Percentiles rank a stretch among this genome's conserved stretches.
Conservation (phyloP, 2,888 invertebrate species). For the Tribolium freemani region DNA sequence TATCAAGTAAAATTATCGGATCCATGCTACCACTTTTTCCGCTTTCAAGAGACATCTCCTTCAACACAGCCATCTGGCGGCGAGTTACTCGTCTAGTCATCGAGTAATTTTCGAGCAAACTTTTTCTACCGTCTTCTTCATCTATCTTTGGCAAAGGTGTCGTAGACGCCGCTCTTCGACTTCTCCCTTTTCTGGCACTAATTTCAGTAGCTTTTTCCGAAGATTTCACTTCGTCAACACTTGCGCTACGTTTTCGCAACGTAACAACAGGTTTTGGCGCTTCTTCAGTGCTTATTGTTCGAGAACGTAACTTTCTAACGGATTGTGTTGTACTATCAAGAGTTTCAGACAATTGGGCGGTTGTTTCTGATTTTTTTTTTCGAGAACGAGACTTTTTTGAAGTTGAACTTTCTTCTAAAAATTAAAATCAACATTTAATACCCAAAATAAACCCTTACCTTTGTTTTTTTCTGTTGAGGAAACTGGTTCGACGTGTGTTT, state of each 20-base stretch:
- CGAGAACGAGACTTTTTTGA: too few species aligned
- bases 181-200: not conserved
- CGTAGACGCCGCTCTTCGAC: constrained; percentile 8
- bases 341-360: not conserved
- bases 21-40: not conserved
- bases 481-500: too few species aligned
- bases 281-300: constrained; percentile 9
- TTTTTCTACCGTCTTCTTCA: constrained; percentile 40
- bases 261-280: not conserved
- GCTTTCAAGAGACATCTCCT: constrained; percentile 15
- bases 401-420: not conserved
- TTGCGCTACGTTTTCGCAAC: constrained; percentile 16
- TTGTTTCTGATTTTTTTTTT: not conserved
- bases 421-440: too few species aligned
- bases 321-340: not conserved
- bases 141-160: constrained; percentile 43
- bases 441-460: too few species aligned
- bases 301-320: not conserved
- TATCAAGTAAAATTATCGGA: constrained; percentile 64
- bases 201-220: not conserved
- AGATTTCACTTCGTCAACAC: constrained; percentile 2
- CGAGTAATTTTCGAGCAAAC: constrained; percentile 50
- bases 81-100: constrained; percentile 67
- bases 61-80: constrained; percentile 64
- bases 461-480: too few species aligned